Evolutionary conservation across 1,140 invertebrate species (phyloP).

Genomic region (Drosophila ohnishii): DNA sequence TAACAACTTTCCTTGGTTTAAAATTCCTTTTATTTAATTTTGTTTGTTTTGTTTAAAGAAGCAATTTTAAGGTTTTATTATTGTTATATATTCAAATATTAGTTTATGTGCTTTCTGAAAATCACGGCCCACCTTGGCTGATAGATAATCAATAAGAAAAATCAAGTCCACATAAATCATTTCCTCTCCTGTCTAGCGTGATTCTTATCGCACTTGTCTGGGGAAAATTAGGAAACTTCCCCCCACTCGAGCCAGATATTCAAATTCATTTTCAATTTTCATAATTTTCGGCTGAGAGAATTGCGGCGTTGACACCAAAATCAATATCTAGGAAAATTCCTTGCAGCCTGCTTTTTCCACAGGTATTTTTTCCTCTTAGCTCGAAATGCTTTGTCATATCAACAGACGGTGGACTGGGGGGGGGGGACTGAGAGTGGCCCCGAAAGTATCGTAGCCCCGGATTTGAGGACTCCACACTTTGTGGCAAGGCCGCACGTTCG

Average conservation of each 20-base stretch:
- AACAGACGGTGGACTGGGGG: conserved; percentile 25
- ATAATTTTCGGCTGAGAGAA: conserved; percentile 69
- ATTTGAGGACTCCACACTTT: conserved; percentile 25
- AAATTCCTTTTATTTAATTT: too few relatives aligned
- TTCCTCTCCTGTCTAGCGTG: conserved; percentile 50
- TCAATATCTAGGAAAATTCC: conserved; percentile 67
- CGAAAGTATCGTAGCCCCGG: conserved; percentile 9
- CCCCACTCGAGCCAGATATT: background rate
- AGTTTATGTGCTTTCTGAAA: background rate
- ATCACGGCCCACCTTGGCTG: conserved; percentile 6
- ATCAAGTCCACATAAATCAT: conserved; percentile 68
- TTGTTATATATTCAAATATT: too few relatives aligned
- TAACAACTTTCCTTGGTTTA: too few relatives aligned
- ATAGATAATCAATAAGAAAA: conserved; percentile 78
- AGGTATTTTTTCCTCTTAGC: conserved; percentile 62
- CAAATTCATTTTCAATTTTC: conserved; percentile 73
- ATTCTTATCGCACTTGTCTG: conserved; percentile 56
- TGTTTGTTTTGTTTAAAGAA: too few relatives aligned
- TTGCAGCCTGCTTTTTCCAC: conserved; percentile 58
- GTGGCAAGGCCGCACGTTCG: conserved; percentile 63
- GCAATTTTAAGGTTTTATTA: too few relatives aligned
- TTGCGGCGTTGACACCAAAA: conserved; percentile 63
- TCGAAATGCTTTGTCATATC: conserved; percentile 64
- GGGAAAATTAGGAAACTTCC: conserved; percentile 43
- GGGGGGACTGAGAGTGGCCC: conserved; percentile 14